These are phyloP conservation scores for Cephus spinipes DNA, from an alignment of 2,888 invertebrate genomes.

Conservation along the genomic window DNA sequence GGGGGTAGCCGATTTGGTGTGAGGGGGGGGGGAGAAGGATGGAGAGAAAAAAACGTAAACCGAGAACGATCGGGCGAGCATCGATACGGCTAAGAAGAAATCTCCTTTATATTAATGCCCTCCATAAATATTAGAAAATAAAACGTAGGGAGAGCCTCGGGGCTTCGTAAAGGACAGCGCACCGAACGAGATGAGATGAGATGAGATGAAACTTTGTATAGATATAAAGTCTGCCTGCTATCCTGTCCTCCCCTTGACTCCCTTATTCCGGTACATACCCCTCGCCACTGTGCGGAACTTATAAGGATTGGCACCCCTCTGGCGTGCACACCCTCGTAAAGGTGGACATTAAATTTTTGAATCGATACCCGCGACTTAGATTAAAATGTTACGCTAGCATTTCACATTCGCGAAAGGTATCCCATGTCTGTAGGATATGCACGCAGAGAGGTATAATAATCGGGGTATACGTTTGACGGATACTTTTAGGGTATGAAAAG, in stretches of 20 bases:
- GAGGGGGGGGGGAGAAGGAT: neutral
- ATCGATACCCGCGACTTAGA: constrained; percentile 26
- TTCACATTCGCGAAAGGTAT: constrained; percentile 9
- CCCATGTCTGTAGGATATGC: neutral
- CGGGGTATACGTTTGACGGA: neutral
- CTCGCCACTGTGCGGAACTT: neutral
- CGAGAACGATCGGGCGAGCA: neutral
- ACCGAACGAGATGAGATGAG: constrained; percentile 9
- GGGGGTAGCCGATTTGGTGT: too few species aligned
- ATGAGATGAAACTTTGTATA: constrained; percentile 16
- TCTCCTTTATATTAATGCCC: constrained; percentile 23
- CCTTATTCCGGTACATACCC: neutral
- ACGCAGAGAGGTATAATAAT: neutral
- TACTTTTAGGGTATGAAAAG: constrained; percentile 14
- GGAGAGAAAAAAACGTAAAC: neutral
- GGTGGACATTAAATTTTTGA: constrained; percentile 29
- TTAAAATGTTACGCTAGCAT: constrained; percentile 29
- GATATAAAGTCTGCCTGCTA: neutral
- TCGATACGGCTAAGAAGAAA: constrained; percentile 4
- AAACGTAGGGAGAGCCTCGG: constrained; percentile 28
- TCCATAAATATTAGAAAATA: constrained; percentile 40
- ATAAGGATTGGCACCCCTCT: neutral
- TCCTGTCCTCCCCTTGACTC: neutral
- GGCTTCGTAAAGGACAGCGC: constrained; percentile 19
- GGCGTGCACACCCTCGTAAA: constrained; percentile 29